These are phyloP conservation scores for Halyomorpha halys DNA, from an alignment of 1,140 invertebrate species.

Conservation along the genomic window DNA sequence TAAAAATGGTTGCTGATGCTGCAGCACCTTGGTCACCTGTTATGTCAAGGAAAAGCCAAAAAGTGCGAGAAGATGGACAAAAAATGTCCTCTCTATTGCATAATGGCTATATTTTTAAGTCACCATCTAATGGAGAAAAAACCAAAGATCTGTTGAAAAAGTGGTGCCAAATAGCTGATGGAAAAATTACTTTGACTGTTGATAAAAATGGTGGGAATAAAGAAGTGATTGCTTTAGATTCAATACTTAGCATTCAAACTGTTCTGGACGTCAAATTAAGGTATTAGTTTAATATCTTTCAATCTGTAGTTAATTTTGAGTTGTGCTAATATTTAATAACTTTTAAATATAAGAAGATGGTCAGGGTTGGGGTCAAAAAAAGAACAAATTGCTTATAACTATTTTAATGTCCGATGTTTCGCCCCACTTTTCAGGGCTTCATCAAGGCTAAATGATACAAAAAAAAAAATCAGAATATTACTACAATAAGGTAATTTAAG, in stretches of 20 bases:
- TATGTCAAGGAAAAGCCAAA: slow-evolving; percentile 33
- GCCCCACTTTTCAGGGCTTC: too few species aligned
- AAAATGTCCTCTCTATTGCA: slow-evolving; percentile 31
- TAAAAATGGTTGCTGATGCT: slow-evolving; percentile 34
- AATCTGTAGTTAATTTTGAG: too few species aligned
- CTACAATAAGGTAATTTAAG: too few species aligned
- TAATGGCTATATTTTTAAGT: slow-evolving; percentile 36
- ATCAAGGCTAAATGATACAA: too few species aligned
- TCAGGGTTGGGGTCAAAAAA: too few species aligned
- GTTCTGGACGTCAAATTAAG: slow-evolving; percentile 49
- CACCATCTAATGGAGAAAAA: slow-evolving; percentile 38
- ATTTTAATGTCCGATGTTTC: too few species aligned
- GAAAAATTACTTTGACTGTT: slow-evolving; percentile 42
- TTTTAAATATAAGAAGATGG: too few species aligned
- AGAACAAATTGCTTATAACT: too few species aligned
- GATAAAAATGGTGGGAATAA: slow-evolving; percentile 45
- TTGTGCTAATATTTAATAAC: too few species aligned
- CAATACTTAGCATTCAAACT: slow-evolving; percentile 49
- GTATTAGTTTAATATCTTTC: too few species aligned
- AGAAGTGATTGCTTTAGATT: slow-evolving; percentile 46
- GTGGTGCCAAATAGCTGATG: slow-evolving; percentile 41
- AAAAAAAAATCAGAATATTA: too few species aligned
- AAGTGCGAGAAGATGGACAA: slow-evolving; percentile 15
- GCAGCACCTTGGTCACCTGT: slow-evolving; percentile 36
- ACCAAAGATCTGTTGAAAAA: slow-evolving; percentile 43